A percentile compares a stretch with the other conserved stretches of the same genome.
phyloP scores from a whole-genome alignment of 2,797 vertebrate genomes.

The Phyllotis vaccarum region DNA sequence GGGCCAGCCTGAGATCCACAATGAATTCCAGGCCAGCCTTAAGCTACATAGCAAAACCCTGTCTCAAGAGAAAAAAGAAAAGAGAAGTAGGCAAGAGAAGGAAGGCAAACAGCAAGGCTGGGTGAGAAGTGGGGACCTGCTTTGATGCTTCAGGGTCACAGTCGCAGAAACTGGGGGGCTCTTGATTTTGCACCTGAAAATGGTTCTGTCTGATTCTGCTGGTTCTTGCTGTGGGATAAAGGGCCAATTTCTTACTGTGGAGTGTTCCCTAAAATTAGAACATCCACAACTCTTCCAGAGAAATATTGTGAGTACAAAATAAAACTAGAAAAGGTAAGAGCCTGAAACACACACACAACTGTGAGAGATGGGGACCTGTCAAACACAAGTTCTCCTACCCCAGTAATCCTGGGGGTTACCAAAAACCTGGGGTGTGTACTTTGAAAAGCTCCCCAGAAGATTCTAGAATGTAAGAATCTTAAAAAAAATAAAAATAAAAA shows the following conservation, averaged over 20 bases:
- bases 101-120: background rate
- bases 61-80: background rate
- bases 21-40: background rate
- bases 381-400: background rate
- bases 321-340: background rate
- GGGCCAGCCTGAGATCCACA: background rate
- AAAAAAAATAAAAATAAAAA: background rate
- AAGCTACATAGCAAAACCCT: background rate
- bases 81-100: background rate
- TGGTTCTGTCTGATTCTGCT: background rate
- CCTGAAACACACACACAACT: background rate
- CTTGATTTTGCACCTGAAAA: background rate
- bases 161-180: background rate
- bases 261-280: background rate
- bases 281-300: background rate
- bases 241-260: conserved; percentile 29
- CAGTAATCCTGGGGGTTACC: background rate
- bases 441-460: background rate
- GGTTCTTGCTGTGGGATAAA: background rate
- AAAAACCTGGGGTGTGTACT: background rate
- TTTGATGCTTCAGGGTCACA: background rate
- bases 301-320: background rate
- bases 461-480: background rate
- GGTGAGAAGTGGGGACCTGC: background rate
- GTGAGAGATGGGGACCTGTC: background rate